Conservation (phyloP, 2,113 vertebrate genomes). For the Regulus satrapa region DNA sequence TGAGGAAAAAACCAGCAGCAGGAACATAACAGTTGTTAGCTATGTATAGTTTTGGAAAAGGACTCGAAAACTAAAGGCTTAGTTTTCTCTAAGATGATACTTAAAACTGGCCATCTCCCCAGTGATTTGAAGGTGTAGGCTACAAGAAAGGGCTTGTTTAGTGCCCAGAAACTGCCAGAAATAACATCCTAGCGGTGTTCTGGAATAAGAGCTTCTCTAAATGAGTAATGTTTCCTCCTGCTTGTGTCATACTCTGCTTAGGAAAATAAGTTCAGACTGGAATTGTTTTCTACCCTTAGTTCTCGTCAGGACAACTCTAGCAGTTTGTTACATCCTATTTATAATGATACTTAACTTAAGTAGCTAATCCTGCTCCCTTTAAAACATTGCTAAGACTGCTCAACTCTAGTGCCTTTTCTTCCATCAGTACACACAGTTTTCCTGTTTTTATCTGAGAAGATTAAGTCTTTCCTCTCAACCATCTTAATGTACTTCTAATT, state of each 20-base stretch:
- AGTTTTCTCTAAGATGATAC: neutral
- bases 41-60: neutral
- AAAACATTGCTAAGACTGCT: neutral
- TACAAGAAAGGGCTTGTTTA: neutral
- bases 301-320: neutral
- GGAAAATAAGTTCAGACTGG: neutral
- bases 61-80: neutral
- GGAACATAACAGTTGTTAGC: neutral
- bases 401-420: neutral
- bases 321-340: neutral
- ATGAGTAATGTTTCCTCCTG: neutral
- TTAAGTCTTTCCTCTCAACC: neutral
- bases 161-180: neutral
- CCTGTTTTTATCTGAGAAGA: neutral
- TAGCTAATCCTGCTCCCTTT: neutral
- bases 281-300: neutral
- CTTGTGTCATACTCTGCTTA: neutral
- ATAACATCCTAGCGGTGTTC: neutral
- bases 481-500: conserved; percentile 42
- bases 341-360: neutral
- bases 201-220: neutral
- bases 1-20: neutral
- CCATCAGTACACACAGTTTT: neutral
- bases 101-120: neutral
- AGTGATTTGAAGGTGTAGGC: neutral